A percentile compares a stretch with the other conserved stretches of the same genome.
Evolutionary conservation across 2,797 vertebrate genomes (phyloP).

Genomic region (Artibeus jamaicensis): DNA sequence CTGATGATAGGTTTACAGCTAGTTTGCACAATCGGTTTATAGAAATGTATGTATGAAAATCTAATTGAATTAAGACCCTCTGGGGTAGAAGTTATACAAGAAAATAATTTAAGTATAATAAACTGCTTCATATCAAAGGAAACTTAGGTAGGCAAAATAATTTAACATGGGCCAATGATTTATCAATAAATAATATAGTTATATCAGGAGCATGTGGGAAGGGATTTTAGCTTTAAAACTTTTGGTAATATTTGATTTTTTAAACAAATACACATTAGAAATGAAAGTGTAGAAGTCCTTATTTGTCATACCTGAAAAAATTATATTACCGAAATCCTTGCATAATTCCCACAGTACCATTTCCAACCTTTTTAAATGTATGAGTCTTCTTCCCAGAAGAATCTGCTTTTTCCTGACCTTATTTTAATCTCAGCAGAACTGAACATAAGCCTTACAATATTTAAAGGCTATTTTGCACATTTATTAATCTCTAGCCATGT

Average conservation of each 20-base stretch:
- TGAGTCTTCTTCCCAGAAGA: background rate
- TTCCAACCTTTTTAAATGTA: background rate
- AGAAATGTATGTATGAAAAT: background rate
- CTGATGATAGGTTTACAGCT: background rate
- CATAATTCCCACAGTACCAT: background rate
- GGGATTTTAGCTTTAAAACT: background rate
- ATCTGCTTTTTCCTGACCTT: background rate
- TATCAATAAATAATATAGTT: background rate
- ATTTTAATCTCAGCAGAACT: background rate
- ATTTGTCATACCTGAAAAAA: background rate
- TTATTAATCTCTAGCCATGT: background rate
- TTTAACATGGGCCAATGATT: background rate
- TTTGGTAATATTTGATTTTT: background rate
- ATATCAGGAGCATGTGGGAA: background rate
- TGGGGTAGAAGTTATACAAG: background rate
- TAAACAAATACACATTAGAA: background rate
- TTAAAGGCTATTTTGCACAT: background rate
- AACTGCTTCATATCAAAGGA: background rate
- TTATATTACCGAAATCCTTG: background rate
- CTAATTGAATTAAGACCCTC: background rate
- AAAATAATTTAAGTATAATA: background rate
- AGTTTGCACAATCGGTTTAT: background rate
- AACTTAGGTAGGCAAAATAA: background rate
- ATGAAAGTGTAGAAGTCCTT: background rate
- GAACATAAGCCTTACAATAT: background rate